These are phyloP conservation scores for Drosophila mettleri DNA, from an alignment of 2,888 invertebrate genomes.

Conservation along the genomic window DNA sequence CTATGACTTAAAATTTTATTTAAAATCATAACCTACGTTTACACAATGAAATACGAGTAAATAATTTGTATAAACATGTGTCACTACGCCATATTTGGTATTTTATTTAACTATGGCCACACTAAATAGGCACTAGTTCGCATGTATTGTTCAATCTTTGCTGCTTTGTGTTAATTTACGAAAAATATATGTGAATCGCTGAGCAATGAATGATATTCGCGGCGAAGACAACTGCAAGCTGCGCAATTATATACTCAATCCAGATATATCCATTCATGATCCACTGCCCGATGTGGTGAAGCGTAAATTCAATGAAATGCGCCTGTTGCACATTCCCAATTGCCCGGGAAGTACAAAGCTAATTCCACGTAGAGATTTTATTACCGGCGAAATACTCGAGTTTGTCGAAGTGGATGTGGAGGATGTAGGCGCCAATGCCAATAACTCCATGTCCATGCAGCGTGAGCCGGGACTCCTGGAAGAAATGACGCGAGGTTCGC, in stretches of 20 bases:
- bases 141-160: not conserved
- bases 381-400: constrained; percentile 91
- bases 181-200: not conserved
- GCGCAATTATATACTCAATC: constrained; percentile 81
- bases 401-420: constrained; percentile 88
- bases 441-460: constrained; percentile 92
- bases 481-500: constrained; percentile 89
- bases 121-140: constrained; percentile 2
- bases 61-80: not conserved
- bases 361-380: constrained; percentile 87
- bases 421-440: constrained; percentile 88
- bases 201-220: constrained; percentile 45
- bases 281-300: constrained; percentile 82
- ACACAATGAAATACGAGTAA: not conserved
- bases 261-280: constrained; percentile 83
- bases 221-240: constrained; percentile 69
- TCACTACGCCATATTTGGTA: not conserved
- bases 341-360: constrained; percentile 82
- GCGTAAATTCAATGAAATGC: constrained; percentile 76
- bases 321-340: constrained; percentile 76
- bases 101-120: constrained; percentile 22
- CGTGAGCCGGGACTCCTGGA: constrained; percentile 90
- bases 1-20: not conserved
- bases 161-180: constrained; percentile 4
- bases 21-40: not conserved